These are phyloP conservation scores for Drosophila subquinaria DNA, from an alignment of 2,888 invertebrate genomes.

Conservation along the genomic window DNA sequence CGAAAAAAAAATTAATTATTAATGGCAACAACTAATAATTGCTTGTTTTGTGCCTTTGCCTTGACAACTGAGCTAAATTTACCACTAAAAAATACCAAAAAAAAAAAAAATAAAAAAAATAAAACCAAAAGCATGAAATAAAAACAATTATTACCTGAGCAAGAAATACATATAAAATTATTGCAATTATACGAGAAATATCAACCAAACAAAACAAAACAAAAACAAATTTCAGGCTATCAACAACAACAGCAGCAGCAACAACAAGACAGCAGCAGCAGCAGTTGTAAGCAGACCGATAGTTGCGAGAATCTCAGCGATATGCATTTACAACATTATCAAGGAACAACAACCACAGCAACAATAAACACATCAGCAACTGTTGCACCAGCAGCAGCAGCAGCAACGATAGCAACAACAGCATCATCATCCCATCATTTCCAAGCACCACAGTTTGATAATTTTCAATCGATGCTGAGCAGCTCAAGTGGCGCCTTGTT, in stretches of 20 bases:
- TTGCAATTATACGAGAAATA: slow-evolving; percentile 43
- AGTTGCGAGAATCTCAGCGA: slow-evolving; percentile 45
- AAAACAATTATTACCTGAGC: slow-evolving; percentile 36
- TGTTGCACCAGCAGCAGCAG: neutral
- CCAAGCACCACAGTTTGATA: slow-evolving; percentile 70
- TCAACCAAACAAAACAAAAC: slow-evolving; percentile 68
- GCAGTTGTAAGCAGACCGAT: slow-evolving; percentile 56
- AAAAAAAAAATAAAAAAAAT: slow-evolving; percentile 18
- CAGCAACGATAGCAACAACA: slow-evolving; percentile 9
- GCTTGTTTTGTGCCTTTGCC: slow-evolving; percentile 66
- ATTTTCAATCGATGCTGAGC: slow-evolving; percentile 61
- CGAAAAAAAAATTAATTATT: slow-evolving; percentile 28
- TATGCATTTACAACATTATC: slow-evolving; percentile 49
- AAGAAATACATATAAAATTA: slow-evolving; percentile 24
- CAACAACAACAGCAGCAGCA: slow-evolving; percentile 56
- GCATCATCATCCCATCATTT: slow-evolving; percentile 51
- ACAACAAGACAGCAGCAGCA: slow-evolving; percentile 50
- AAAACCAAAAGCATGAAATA: slow-evolving; percentile 50
- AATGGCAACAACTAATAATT: slow-evolving; percentile 69
- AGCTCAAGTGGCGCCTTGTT: slow-evolving; percentile 28
- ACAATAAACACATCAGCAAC: slow-evolving; percentile 10
- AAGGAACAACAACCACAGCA: slow-evolving; percentile 22
- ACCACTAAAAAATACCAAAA: slow-evolving; percentile 40
- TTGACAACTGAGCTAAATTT: slow-evolving; percentile 47
- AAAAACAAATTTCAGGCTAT: slow-evolving; percentile 84